Evolutionary conservation across 1,140 invertebrate genomes (phyloP), one percentile per base, ranked within the genome.

Genomic region (Phortica variegata): DNA sequence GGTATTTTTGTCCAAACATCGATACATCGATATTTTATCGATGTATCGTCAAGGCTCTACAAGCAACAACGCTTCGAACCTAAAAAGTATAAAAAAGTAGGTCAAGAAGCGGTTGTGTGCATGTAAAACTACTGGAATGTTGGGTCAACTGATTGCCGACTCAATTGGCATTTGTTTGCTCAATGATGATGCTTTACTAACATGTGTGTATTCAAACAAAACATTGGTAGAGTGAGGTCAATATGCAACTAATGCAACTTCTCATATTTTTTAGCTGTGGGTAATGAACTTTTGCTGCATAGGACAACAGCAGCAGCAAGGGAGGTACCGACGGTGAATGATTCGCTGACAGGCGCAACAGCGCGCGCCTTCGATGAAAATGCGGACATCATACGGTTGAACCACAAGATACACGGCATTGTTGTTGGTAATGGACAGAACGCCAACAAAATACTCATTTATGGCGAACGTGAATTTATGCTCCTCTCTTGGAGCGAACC

Each of bases 391-490:
- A 10, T 9, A 9, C 10, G 21, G 26, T 42, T 54, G 4, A 36
- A 34, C 6, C 39, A 34, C 26, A 54, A 54, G 39, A 21, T 54
- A 1, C 52, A 54, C 43, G 43, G 52, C 3, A 54, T 54, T 3
- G 32, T 13, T 19, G n/a, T 15, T 13, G n/a, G 6, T 6, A 12
- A 29, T 32, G 41, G 15, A 2, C 23, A 15, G 15, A n/a, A n/a
- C n/a, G n/a, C n/a, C 16, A 20, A 13, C 10, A 38, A 18, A 16
- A 16, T 17, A 7, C n/a, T 54, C 9, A 40, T 50, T 17, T 46
- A 49, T 33, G 52, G 52, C 12, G 52, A 54, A 43, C 49, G 50
- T n/a, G 47, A 54, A 31, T 54, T 45, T 33, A 26, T 49, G 13
- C 38, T 54, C 17, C 12, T 52, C 3, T 10, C 20, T 31, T 19